Evolutionary conservation across 2,888 invertebrate species (phyloP), one percentile per base, ranked within the genome.

Genomic region (Apamea crenata): DNA sequence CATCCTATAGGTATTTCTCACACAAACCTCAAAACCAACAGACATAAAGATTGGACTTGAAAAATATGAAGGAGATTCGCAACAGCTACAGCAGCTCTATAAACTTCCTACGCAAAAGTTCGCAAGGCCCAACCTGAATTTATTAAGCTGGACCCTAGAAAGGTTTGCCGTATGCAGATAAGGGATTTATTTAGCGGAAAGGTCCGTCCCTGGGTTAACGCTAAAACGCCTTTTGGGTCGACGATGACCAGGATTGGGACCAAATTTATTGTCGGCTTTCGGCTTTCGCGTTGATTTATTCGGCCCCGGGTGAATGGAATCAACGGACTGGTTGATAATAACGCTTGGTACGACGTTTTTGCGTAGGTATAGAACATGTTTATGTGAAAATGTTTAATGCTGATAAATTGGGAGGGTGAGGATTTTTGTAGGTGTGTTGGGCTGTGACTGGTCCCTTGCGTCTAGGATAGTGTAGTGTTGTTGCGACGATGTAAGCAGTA

Each of bases 81-180:
- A 40, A 71, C 12, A 40, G 74, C 12, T 21, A n/a, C 36, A 92
- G 71, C 95, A 92, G 63, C 96, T 96, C 95, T 85, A 87, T 91
- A 88, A 5, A 85, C 74, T 50, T 92, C 92, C 92, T 86, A 82
- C 82, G 89, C 92, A 93, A 96, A 96, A 96, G 91, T 96, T 96
- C 91, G 93, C 94, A 92, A 94, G 94, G 93, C 96, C 97, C 96
- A 96, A 97, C 96, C 96, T 96, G 97, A 97, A 97, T 97, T 96
- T 97, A 97, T 97, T 96, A 97, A 96, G 96, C 97, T 91, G 97
- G 97, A 97, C 97, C 97, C 96, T 95, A 94, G 96, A 96, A 96
- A 97, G 97, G 97, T 97, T 96, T 96, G 97, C 96, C 97, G 96
- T 97, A 97, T 97, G 97, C 96, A 97, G 97, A 97, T 97, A 97